Conservation (phyloP, 2,797 vertebrate genomes). For the Gastrophryne carolinensis region DNA sequence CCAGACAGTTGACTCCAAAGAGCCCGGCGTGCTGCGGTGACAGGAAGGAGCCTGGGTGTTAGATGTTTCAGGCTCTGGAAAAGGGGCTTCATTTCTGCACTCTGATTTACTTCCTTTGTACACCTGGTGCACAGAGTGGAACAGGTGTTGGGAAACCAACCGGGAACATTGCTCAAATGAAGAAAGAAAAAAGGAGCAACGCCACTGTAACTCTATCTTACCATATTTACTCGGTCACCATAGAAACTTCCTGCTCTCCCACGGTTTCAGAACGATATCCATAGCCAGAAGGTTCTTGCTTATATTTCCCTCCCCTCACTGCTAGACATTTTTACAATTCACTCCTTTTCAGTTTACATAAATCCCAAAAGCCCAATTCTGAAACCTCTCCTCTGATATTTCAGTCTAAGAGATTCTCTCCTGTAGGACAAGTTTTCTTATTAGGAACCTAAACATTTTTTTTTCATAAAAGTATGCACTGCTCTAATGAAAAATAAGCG, state of each 20-base stretch:
- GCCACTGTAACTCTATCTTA: conserved; percentile 53
- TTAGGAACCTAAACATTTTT: conserved; percentile 20
- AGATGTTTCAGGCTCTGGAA: conserved; percentile 33
- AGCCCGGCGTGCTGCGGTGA: conserved; percentile 65
- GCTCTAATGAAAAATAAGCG: neutral
- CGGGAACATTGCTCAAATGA: conserved; percentile 52
- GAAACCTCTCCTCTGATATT: conserved; percentile 38
- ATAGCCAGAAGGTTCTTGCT: conserved; percentile 36
- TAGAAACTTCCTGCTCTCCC: conserved; percentile 58
- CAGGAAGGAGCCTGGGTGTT: conserved; percentile 66
- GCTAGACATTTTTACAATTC: conserved; percentile 29
- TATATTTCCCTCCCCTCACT: neutral
- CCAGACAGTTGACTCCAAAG: conserved; percentile 71
- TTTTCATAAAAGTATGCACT: neutral
- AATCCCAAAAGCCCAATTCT: conserved; percentile 11
- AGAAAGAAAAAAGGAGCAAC: conserved; percentile 38
- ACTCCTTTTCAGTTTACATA: conserved; percentile 31
- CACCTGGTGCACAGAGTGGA: conserved; percentile 74
- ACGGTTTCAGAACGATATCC: conserved; percentile 36
- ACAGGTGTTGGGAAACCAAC: conserved; percentile 71
- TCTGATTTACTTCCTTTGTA: conserved; percentile 66
- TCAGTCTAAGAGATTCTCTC: neutral
- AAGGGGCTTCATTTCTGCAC: conserved; percentile 63
- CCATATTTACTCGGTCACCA: conserved; percentile 53
- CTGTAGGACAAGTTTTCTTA: conserved; percentile 1